These are phyloP conservation scores for Nasonia vitripennis DNA, from an alignment of 1,140 invertebrate species.

Conservation along the genomic window DNA sequence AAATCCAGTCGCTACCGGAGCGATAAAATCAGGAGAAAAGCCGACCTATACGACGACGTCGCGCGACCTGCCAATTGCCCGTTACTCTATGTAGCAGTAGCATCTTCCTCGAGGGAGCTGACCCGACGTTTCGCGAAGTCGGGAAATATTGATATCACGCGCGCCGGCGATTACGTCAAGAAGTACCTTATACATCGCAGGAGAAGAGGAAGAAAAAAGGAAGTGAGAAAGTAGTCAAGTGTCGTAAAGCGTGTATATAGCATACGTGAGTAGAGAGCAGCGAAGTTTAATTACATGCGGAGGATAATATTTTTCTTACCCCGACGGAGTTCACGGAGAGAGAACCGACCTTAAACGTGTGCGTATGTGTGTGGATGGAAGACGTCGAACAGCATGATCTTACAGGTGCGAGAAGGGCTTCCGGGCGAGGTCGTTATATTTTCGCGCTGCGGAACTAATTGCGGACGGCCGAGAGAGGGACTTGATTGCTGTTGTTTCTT, in stretches of 20 bases:
- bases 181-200: neutral
- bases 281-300: conserved; percentile 35
- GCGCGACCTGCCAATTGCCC: neutral
- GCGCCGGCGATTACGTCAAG: conserved; percentile 46
- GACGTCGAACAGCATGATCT: too few relatives aligned
- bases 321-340: neutral
- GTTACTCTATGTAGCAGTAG: neutral
- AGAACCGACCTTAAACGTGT: neutral
- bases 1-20: neutral
- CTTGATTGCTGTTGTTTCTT: neutral
- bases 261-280: neutral
- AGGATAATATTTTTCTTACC: conserved; percentile 41
- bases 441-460: too few relatives aligned
- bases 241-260: neutral
- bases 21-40: neutral
- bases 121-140: conserved; percentile 64
- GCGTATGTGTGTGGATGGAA: too few relatives aligned
- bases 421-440: too few relatives aligned
- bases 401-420: too few relatives aligned
- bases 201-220: conserved; percentile 34
- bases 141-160: conserved; percentile 64
- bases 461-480: neutral
- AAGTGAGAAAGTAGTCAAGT: conserved; percentile 39
- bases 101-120: conserved; percentile 58
- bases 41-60: neutral